phyloP scores from a whole-genome alignment of 2,797 vertebrate genomes.

The Sebastes hubbsi region DNA sequence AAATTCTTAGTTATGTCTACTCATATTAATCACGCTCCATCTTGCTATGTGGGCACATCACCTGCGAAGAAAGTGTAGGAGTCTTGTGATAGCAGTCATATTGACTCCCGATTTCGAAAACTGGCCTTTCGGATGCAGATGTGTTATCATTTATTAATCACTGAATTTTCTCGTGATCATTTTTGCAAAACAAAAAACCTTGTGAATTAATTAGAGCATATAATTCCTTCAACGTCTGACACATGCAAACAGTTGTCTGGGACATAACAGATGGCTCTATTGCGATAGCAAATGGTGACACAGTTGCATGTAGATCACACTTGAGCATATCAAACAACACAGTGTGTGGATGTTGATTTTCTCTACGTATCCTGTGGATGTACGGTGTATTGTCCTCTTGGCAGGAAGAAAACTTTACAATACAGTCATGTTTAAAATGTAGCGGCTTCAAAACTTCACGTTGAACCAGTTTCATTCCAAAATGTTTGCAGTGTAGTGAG shows the following conservation, averaged over 20 bases:
- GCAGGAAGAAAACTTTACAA: background rate
- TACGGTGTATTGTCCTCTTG: background rate
- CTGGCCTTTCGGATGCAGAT: background rate
- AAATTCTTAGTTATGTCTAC: background rate
- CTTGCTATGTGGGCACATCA: background rate
- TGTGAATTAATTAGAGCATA: constrained; percentile 18
- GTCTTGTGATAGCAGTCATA: background rate
- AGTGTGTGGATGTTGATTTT: constrained; percentile 3
- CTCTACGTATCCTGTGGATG: background rate
- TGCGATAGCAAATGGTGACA: constrained; percentile 14
- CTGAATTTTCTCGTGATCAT: background rate
- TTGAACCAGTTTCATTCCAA: background rate
- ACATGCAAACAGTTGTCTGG: constrained; percentile 18
- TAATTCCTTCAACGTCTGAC: constrained; percentile 10
- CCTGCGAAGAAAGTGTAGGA: background rate
- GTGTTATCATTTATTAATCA: background rate
- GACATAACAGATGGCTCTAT: constrained; percentile 22
- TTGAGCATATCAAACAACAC: background rate
- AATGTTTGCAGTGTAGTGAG: background rate
- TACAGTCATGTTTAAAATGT: background rate
- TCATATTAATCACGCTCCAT: background rate
- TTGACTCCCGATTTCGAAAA: background rate
- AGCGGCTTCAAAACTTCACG: background rate
- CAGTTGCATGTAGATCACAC: background rate
- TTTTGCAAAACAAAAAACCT: constrained; percentile 12